Percentiles rank a stretch among this genome's conserved stretches.
These are phyloP conservation scores for Lacanobia oleracea DNA, from an alignment of 2,888 invertebrate genomes.

Conservation along the genomic window DNA sequence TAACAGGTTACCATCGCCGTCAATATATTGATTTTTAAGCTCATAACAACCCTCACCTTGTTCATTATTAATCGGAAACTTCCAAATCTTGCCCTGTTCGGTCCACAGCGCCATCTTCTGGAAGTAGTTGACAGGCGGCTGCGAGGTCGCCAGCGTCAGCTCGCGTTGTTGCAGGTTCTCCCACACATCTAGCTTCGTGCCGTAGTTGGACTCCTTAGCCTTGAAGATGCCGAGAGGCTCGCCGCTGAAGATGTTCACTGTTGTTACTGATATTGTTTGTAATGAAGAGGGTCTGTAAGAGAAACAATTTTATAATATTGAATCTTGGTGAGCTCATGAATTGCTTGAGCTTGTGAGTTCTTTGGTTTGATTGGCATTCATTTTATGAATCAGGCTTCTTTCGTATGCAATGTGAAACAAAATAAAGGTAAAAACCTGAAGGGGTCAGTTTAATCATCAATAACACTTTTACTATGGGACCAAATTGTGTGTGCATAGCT, in stretches of 20 bases:
- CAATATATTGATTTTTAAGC: too few species aligned
- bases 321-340: too few species aligned
- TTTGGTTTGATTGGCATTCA: neutral
- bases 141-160: constrained; percentile 92
- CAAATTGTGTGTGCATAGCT: too few species aligned
- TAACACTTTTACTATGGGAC: too few species aligned
- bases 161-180: constrained; percentile 92
- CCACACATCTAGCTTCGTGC: constrained; percentile 92
- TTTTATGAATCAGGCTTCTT: neutral
- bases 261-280: constrained; percentile 70
- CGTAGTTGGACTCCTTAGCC: constrained; percentile 77
- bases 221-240: constrained; percentile 92
- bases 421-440: too few species aligned
- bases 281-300: constrained; percentile 44
- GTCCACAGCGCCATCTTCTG: constrained; percentile 99
- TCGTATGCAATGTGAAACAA: too few species aligned
- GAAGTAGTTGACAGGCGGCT: constrained; percentile 96
- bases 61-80: constrained; percentile 99
- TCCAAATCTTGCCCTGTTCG: constrained; percentile 98
- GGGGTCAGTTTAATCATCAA: too few species aligned
- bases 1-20: too few species aligned
- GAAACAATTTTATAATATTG: neutral
- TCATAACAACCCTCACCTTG: constrained; percentile 92
- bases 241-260: constrained; percentile 92
- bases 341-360: too few species aligned